These are phyloP conservation scores for Jacana jacana DNA, from an alignment of 2,113 vertebrate species.

Conservation along the genomic window DNA sequence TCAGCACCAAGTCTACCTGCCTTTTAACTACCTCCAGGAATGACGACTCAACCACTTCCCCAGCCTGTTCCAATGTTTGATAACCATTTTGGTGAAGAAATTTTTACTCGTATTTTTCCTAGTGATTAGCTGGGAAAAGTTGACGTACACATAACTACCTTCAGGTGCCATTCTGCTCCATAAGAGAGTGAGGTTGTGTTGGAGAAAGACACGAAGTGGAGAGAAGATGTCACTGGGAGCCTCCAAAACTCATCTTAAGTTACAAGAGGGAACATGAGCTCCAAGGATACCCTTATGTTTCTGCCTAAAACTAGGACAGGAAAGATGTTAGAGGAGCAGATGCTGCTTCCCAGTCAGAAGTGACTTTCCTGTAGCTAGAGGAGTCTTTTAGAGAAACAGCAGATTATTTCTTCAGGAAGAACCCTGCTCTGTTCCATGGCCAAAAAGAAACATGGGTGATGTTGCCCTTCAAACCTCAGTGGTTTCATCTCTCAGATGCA, in stretches of 20 bases:
- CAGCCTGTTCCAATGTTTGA: neutral
- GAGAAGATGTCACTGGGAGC: neutral
- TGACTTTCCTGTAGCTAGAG: neutral
- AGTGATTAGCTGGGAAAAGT: neutral
- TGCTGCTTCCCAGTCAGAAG: neutral
- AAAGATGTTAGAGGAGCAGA: neutral
- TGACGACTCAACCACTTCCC: neutral
- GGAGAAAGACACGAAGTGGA: neutral
- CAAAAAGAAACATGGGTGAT: neutral
- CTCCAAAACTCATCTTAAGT: neutral
- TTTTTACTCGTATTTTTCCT: neutral
- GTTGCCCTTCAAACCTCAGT: neutral
- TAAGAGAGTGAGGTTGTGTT: neutral
- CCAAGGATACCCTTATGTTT: neutral
- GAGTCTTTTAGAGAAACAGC: neutral
- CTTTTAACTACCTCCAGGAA: neutral
- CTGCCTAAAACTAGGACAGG: neutral
- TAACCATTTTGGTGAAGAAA: neutral
- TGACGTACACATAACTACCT: accelerated
- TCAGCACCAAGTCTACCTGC: neutral
- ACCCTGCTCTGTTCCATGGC: neutral
- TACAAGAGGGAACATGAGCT: neutral
- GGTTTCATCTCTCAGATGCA: neutral
- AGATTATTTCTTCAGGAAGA: neutral
- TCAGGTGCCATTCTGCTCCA: neutral